Base-by-base conservation (phyloP, 1,140 invertebrate species). In the Oncopeltus fasciatus region DNA sequence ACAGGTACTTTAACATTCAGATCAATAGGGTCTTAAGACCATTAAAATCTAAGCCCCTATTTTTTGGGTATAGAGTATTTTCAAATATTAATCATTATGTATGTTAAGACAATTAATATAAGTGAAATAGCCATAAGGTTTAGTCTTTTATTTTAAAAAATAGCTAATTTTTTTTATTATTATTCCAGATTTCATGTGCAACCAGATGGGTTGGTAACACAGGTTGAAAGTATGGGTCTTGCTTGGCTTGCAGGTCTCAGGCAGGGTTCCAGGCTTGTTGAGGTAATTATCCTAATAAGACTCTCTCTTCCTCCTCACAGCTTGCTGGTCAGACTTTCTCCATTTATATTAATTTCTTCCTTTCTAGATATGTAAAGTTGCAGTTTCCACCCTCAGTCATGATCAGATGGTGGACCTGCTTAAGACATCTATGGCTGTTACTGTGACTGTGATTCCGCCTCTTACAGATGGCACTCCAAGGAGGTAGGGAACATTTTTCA, bases 341-440 rank as follows among this genome's bases (percentile, higher is more conserved):
- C 14, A 5, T 38, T 14, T 38, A 38, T 38, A 5, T 38, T 14
- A 8, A 5, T 38, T 14, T 38, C 31, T 38, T 14, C 14, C 31
- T 38, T 14, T 38, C 31, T 67, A 81, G 78, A 92, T 94, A 64
- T 93, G 90, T 71, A 90, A 92, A 74, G 81, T 88, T 8, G 88
- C 91, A 5, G 89, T 95, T 18, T 86, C 88, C 5, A 94, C 92
- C 0, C 74, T 96, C 60, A 87, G 83, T 18, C 90, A 95, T 75
- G 92, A 96, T 71, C 88, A 94, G 72, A 93, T 97, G 82, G 89
- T 95, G 4, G 92, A 95, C 74, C 76, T 95, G 49, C 75, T 97
- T 18, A 90, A 95, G 69, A 97, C 92, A 0, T 92, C 91, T 18
- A 81, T 84, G 47, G 84, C 87, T 64, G 88, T 94, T 2, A 87